Percentiles rank a stretch among this genome's conserved stretches.
Evolutionary conservation across 1,140 invertebrate genomes (phyloP).

Genomic region (Papilio helenus): DNA sequence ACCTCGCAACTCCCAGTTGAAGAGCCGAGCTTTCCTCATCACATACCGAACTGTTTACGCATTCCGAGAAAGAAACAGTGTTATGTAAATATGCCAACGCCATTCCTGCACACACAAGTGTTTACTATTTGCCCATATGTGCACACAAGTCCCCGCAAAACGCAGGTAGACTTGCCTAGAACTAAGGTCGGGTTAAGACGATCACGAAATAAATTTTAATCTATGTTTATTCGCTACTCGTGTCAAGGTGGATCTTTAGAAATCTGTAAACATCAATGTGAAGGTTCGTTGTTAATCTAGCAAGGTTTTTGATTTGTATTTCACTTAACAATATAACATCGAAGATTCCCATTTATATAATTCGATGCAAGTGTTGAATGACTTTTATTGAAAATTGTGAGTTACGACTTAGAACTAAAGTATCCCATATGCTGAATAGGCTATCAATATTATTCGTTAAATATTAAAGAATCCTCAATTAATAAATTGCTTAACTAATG

Average conservation of each 20-base stretch:
- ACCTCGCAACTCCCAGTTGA: conserved; percentile 40
- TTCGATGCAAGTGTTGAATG: not conserved
- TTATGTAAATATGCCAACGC: conserved; percentile 25
- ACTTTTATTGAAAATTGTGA: not conserved
- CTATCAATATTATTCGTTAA: not conserved
- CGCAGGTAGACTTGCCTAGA: conserved; percentile 9
- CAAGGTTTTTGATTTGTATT: conserved; percentile 4
- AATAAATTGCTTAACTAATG: not conserved
- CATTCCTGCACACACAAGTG: conserved; percentile 7
- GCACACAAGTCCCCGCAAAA: conserved; percentile 18
- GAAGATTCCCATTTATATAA: not conserved
- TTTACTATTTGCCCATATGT: conserved; percentile 22
- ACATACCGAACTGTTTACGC: conserved; percentile 15
- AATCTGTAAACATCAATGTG: conserved; percentile 34
- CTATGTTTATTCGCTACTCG: conserved; percentile 23
- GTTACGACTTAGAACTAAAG: too few relatives aligned
- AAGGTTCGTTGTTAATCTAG: conserved; percentile 12
- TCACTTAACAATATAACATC: not conserved
- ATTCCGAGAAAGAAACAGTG: conserved; percentile 25
- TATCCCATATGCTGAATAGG: too few relatives aligned
- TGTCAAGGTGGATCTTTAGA: conserved; percentile 37
- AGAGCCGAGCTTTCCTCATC: conserved; percentile 1
- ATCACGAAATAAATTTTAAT: conserved; percentile 29
- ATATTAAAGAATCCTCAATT: not conserved
- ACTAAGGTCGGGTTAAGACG: conserved; percentile 19